A percentile compares a stretch with the other conserved stretches of the same genome.
These are phyloP conservation scores for Cyanoderma ruficeps DNA, from an alignment of 2,113 vertebrate species.

Conservation along the genomic window DNA sequence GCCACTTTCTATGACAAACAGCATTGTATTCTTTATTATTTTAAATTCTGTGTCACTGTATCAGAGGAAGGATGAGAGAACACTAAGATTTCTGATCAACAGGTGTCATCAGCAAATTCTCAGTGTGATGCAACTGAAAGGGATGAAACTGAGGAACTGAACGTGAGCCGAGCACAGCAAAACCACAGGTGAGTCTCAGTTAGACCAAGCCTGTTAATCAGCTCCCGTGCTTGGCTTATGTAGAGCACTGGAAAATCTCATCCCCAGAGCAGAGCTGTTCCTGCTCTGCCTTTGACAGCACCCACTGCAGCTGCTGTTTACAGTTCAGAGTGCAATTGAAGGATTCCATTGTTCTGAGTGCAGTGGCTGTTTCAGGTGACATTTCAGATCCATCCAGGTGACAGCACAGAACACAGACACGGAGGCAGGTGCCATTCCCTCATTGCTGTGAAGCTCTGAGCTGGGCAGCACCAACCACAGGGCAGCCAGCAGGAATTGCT, in stretches of 20 bases:
- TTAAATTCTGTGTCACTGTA: background rate
- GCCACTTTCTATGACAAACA: background rate
- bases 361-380: background rate
- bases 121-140: background rate
- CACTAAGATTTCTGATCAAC: background rate
- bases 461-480: background rate
- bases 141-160: background rate
- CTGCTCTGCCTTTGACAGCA: background rate
- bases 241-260: background rate
- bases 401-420: background rate
- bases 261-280: background rate
- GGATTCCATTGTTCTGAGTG: background rate
- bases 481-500: background rate
- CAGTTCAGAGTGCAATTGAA: rapidly evolving
- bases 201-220: background rate
- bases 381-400: background rate
- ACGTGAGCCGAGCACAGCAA: background rate
- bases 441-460: background rate
- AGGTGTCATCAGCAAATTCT: background rate
- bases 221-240: background rate
- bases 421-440: background rate
- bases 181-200: background rate
- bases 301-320: background rate
- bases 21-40: background rate
- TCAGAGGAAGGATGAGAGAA: background rate